phyloP scores from a whole-genome alignment of 2,797 vertebrate genomes.

The Squalus acanthias region DNA sequence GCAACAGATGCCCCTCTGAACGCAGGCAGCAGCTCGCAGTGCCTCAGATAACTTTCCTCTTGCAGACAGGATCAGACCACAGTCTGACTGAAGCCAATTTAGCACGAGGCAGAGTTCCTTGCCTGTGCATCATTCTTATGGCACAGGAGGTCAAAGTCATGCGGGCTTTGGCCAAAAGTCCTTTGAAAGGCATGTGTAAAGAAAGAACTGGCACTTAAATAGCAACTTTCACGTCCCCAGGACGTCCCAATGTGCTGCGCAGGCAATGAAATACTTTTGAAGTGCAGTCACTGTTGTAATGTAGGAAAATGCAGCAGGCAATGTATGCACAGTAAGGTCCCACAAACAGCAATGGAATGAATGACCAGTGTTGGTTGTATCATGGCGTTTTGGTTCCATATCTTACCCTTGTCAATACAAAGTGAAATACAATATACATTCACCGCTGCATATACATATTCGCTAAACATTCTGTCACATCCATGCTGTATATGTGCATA shows the following conservation, averaged over 20 bases:
- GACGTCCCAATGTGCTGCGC: not conserved
- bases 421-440: no score
- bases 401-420: not conserved
- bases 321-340: not conserved
- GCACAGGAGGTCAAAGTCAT: not conserved
- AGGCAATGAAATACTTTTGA: not conserved
- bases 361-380: not conserved
- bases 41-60: not conserved
- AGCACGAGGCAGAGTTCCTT: not conserved
- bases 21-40: not conserved
- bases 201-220: not conserved
- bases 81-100: not conserved
- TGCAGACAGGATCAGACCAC: not conserved
- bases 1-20: not conserved
- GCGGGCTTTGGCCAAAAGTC: not conserved
- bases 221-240: not conserved
- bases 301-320: not conserved
- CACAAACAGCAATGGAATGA: not conserved
- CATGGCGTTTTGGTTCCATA: not conserved
- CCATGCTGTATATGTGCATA: no score
- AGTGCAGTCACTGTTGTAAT: not conserved
- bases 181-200: not conserved
- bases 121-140: not conserved
- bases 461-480: no score
- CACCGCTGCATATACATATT: no score